Conservation (phyloP, 2,888 invertebrate genomes). For the Cryptosula pallasiana region DNA sequence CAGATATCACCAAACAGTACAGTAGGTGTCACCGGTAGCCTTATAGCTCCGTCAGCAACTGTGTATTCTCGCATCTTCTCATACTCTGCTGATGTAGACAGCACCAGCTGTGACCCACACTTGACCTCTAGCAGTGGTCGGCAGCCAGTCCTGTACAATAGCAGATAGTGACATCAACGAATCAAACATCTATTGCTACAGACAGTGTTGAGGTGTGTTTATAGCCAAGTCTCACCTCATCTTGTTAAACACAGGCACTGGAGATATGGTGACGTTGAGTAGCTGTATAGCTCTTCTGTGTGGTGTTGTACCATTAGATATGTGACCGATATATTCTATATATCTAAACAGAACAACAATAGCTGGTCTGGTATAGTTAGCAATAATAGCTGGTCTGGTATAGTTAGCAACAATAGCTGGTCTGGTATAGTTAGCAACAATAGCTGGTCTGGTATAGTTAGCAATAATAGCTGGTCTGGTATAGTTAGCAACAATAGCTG, state of each 20-base stretch:
- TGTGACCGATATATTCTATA: constrained; percentile 77
- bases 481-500: too few relatives aligned
- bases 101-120: constrained; percentile 70
- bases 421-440: too few relatives aligned
- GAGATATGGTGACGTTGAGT: constrained; percentile 73
- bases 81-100: constrained; percentile 81
- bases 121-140: constrained; percentile 87
- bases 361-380: too few relatives aligned
- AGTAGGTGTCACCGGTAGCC: constrained; percentile 57
- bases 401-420: too few relatives aligned
- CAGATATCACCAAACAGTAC: constrained; percentile 69
- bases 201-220: too few relatives aligned
- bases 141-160: constrained; percentile 71
- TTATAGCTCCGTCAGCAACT: constrained; percentile 48
- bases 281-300: constrained; percentile 80
- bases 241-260: constrained; percentile 88
- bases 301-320: constrained; percentile 64
- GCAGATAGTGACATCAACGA: not conserved
- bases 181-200: too few relatives aligned
- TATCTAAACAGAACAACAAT: too few relatives aligned
- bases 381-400: too few relatives aligned
- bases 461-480: too few relatives aligned
- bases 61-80: constrained; percentile 68
- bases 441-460: too few relatives aligned
- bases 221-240: constrained; percentile 69